Evolutionary conservation across 2,797 vertebrate species (phyloP).

Genomic region (Glossophaga mutica): DNA sequence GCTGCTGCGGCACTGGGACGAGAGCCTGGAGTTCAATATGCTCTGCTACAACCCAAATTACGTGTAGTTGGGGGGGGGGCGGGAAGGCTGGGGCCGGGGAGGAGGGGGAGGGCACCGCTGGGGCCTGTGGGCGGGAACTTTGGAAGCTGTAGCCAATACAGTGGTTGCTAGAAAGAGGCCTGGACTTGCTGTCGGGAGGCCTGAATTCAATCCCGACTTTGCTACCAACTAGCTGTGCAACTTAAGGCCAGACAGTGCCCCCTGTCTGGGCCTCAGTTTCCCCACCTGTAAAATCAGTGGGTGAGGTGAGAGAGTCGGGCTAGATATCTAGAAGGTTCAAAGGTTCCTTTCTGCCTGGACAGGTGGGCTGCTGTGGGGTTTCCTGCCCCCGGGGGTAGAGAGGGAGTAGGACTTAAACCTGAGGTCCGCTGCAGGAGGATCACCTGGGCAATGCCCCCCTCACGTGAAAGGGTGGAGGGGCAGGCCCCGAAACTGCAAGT

Average conservation of each 20-base stretch:
- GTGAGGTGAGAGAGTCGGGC: not conserved
- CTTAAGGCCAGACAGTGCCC: not conserved
- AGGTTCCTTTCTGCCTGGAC: not conserved
- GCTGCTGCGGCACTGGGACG: conserved; percentile 97
- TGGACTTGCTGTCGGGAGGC: not conserved
- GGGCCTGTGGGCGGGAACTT: fast-evolving
- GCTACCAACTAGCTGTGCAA: not conserved
- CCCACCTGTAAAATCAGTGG: not conserved
- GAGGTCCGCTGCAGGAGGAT: not conserved
- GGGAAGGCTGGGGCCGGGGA: not conserved
- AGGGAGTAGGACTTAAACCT: not conserved
- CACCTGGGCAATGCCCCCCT: not conserved
- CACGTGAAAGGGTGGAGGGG: not conserved
- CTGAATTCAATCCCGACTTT: conserved; percentile 25
- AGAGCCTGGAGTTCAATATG: conserved; percentile 96
- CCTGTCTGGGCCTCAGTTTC: not conserved
- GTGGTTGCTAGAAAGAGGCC: conserved; percentile 36
- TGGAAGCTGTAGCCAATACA: conserved; percentile 16
- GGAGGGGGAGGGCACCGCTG: fast-evolving
- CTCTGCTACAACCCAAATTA: conserved; percentile 96
- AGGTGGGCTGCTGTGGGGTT: not conserved
- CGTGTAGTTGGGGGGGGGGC: conserved; percentile 76
- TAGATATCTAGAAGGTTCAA: not conserved
- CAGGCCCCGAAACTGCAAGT: not conserved
- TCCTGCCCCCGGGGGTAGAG: not conserved